These are phyloP conservation scores for Taxidea taxus DNA, from an alignment of 2,113 vertebrate genomes.

Conservation along the genomic window DNA sequence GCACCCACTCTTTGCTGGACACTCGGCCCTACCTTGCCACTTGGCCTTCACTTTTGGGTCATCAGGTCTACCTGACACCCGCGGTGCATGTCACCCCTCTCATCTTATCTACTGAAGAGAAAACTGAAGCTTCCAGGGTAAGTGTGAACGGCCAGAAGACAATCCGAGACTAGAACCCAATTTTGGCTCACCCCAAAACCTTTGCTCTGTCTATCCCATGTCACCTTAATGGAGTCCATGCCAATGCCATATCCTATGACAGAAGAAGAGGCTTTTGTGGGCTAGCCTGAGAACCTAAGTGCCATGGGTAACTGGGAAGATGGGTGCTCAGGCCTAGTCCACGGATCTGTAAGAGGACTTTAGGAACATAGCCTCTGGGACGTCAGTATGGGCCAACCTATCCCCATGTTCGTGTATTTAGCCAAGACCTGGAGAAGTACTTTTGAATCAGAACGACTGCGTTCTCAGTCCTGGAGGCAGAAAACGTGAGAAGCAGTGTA, in stretches of 20 bases:
- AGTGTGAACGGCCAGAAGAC: neutral
- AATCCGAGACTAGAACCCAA: neutral
- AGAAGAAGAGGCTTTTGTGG: neutral
- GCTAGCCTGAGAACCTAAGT: neutral
- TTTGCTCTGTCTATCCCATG: neutral
- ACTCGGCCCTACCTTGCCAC: neutral
- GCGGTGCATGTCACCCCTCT: neutral
- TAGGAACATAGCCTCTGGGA: neutral
- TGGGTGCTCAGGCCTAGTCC: neutral
- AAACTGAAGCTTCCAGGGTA: neutral
- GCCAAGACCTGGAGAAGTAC: neutral
- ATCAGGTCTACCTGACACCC: neutral
- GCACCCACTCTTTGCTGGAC: neutral
- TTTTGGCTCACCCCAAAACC: neutral
- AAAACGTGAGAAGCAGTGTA: neutral
- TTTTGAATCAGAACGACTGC: neutral
- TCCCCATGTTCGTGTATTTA: neutral
- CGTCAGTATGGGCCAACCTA: neutral
- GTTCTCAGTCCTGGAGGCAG: neutral
- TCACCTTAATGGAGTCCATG: neutral
- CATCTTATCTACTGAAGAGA: neutral
- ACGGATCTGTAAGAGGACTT: neutral
- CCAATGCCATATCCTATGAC: fast-evolving
- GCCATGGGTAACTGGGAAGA: neutral
- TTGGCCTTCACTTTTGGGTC: neutral